These are phyloP conservation scores for Lamellibrachia columna DNA, from an alignment of 2,888 invertebrate genomes.

Conservation along the genomic window DNA sequence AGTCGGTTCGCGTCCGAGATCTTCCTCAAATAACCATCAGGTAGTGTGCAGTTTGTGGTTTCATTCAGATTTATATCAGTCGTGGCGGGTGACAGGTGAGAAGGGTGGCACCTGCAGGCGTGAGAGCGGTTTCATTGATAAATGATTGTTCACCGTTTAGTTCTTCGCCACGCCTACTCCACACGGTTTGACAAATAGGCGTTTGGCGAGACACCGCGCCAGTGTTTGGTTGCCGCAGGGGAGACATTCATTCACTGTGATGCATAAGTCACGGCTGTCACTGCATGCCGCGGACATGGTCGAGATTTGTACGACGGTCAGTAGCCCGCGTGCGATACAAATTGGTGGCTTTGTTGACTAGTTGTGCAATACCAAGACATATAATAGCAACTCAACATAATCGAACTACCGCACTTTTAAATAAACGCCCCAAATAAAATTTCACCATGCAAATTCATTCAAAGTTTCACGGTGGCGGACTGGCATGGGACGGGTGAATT, in stretches of 20 bases:
- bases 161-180: neutral
- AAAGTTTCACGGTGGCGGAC: too few species aligned
- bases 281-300: neutral
- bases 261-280: neutral
- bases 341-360: too few species aligned
- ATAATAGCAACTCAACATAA: too few species aligned
- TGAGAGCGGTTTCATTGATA: neutral
- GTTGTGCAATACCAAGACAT: too few species aligned
- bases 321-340: neutral
- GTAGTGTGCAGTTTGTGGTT: constrained; percentile 2
- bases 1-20: neutral
- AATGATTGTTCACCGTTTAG: neutral
- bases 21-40: neutral
- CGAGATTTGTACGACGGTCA: neutral
- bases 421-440: too few species aligned
- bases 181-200: neutral
- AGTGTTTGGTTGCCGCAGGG: neutral
- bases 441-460: too few species aligned
- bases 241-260: neutral
- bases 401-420: too few species aligned
- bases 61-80: constrained; percentile 12
- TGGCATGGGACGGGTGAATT: too few species aligned
- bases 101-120: neutral
- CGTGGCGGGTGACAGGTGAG: neutral
- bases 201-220: neutral